Conservation (phyloP, 2,888 invertebrate species). For the Spialia ferax region DNA sequence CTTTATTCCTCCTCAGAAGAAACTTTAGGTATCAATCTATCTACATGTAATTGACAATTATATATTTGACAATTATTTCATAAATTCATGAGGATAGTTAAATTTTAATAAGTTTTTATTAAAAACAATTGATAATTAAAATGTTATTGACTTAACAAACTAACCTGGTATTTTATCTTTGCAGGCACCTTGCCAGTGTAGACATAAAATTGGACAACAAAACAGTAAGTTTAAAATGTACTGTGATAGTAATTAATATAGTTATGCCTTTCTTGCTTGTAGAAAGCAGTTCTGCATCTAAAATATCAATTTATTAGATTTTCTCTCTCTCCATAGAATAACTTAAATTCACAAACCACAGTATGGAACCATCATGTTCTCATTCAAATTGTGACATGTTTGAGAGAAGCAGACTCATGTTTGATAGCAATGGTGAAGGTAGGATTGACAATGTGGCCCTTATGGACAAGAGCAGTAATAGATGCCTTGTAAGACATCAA, state of each 20-base stretch:
- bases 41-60: too few relatives aligned
- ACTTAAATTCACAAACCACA: conserved; percentile 48
- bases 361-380: conserved; percentile 81
- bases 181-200: conserved; percentile 25
- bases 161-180: conserved; percentile 5
- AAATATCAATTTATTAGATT: not conserved
- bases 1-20: too few relatives aligned
- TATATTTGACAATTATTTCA: too few relatives aligned
- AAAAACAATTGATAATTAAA: too few relatives aligned
- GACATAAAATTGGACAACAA: conserved; percentile 19
- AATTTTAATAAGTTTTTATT: too few relatives aligned
- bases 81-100: too few relatives aligned
- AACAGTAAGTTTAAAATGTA: conserved; percentile 10
- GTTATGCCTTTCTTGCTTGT: not conserved
- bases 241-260: not conserved
- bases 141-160: too few relatives aligned
- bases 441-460: conserved; percentile 70
- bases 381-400: conserved; percentile 67
- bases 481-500: conserved; percentile 60
- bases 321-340: conserved; percentile 1
- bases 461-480: conserved; percentile 55
- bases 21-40: too few relatives aligned
- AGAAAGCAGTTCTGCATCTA: not conserved
- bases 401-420: conserved; percentile 62
- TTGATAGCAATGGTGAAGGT: conserved; percentile 64